Conservation (phyloP, 2,113 vertebrate genomes). For the Myocastor coypus region DNA sequence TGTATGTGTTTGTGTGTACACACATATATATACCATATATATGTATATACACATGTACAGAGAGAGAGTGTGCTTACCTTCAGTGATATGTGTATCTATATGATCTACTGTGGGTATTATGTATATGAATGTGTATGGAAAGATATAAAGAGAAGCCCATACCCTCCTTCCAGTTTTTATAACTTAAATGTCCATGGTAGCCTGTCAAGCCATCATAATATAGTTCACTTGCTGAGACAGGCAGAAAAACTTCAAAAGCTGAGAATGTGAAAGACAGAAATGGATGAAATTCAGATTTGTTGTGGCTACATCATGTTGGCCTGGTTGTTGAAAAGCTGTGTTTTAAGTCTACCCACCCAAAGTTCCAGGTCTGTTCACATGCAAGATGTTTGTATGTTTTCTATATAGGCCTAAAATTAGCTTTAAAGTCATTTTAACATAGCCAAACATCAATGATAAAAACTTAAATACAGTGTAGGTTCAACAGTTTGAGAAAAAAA, state of each 20-base stretch:
- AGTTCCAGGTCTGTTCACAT: not conserved
- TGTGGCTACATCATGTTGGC: not conserved
- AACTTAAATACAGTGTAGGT: not conserved
- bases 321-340: not conserved
- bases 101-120: not conserved
- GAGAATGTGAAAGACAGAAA: not conserved
- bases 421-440: not conserved
- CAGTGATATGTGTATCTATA: not conserved
- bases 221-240: not conserved
- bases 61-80: not conserved
- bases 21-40: too few relatives aligned
- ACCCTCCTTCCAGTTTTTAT: not conserved
- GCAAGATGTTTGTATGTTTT: not conserved
- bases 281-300: not conserved
- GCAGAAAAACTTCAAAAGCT: not conserved
- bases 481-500: constrained; percentile 9
- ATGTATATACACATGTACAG: too few relatives aligned
- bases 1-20: not conserved
- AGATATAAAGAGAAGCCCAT: not conserved
- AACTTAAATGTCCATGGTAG: constrained; percentile 1
- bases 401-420: not conserved
- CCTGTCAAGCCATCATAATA: not conserved
- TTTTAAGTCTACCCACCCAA: not conserved
- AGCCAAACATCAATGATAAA: not conserved
- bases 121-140: not conserved